Percentiles rank a stretch among this genome's conserved stretches.
Evolutionary conservation across 2,888 invertebrate species (phyloP).

Genomic region (Panzeria rudis): DNA sequence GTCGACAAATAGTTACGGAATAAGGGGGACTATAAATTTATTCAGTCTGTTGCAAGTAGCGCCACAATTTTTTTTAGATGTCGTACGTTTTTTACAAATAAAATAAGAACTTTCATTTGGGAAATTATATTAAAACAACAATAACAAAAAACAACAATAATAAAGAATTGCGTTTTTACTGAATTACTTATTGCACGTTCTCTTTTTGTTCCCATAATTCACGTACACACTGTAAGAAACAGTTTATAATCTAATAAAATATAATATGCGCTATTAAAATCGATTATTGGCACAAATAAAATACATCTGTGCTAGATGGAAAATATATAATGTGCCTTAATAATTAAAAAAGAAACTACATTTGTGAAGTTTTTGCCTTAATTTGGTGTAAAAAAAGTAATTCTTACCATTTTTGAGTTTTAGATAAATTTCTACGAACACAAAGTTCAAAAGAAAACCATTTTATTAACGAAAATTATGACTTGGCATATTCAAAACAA

Average conservation of each 20-base stretch:
- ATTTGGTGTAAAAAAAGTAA: not conserved
- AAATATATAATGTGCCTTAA: conserved; percentile 35
- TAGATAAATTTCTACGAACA: conserved; percentile 21
- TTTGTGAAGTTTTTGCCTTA: conserved; percentile 38
- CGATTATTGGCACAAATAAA: conserved; percentile 35
- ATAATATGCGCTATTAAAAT: conserved; percentile 25
- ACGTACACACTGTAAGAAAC: conserved; percentile 27
- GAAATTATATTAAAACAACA: no score
- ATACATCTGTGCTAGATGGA: conserved; percentile 29
- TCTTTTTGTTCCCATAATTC: not conserved
- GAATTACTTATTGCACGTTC: no score
- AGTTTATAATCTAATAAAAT: not conserved
- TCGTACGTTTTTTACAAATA: no score
- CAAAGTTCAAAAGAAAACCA: conserved; percentile 36
- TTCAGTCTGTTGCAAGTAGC: no score
- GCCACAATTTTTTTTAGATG: no score
- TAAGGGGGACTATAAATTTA: no score
- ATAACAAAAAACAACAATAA: no score
- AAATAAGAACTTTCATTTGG: no score
- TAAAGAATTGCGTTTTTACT: no score
- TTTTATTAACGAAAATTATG: conserved; percentile 24
- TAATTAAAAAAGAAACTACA: conserved; percentile 4
- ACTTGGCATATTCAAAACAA: not conserved
- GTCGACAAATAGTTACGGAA: no score
- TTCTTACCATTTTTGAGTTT: not conserved